Conservation (phyloP, 2,113 vertebrate species). For the Pagrus major region DNA sequence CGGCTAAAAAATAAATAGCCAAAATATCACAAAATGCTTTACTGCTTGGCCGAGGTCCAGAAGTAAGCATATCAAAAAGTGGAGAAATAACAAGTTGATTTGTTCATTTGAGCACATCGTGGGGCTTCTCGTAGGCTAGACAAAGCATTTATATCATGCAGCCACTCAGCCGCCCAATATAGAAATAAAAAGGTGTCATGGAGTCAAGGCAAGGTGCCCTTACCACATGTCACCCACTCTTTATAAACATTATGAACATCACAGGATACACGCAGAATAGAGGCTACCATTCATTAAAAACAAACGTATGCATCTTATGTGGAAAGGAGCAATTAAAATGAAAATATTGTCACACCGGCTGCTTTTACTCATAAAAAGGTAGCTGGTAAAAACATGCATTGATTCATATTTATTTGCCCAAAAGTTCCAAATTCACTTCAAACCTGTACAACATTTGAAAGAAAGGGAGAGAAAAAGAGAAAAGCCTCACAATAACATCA, state of each 20-base stretch:
- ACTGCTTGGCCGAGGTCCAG: not conserved
- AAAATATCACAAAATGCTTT: not conserved
- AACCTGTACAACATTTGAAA: not conserved
- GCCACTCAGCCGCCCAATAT: too few relatives aligned
- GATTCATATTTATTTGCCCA: not conserved
- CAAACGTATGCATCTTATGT: not conserved
- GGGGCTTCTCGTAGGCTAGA: not conserved
- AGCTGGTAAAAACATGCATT: not conserved
- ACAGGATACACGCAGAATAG: not conserved
- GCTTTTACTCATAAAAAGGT: not conserved
- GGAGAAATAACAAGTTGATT: not conserved
- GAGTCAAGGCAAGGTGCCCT: not conserved
- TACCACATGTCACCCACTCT: not conserved
- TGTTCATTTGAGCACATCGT: too few relatives aligned
- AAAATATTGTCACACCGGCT: not conserved
- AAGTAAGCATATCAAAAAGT: not conserved
- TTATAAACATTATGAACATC: not conserved
- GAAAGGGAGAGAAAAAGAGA: not conserved
- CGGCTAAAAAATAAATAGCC: not conserved
- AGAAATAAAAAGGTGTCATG: not conserved
- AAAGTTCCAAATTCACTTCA: not conserved
- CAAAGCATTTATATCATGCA: not conserved
- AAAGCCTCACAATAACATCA: too few relatives aligned
- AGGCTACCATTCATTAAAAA: not conserved
- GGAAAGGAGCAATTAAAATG: not conserved